Evolutionary conservation across 2,888 invertebrate species (phyloP).

Genomic region (Rosalia funebris): DNA sequence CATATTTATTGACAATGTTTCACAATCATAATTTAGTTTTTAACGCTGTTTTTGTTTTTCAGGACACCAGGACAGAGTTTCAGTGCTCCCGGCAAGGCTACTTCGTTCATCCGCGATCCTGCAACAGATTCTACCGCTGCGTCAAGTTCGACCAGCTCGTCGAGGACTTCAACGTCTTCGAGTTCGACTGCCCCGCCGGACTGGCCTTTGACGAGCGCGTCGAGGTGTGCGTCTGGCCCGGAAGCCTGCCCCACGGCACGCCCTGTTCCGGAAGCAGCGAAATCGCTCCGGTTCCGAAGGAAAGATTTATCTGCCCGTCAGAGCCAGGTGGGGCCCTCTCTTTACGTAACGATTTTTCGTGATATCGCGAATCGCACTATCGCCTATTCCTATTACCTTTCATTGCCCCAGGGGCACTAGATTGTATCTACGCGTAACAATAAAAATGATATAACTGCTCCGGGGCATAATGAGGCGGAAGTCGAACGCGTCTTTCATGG

Average conservation of each 20-base stretch:
- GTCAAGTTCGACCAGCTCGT: constrained; percentile 81
- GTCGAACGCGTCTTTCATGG: too few species aligned
- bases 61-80: constrained; percentile 79
- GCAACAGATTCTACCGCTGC: constrained; percentile 82
- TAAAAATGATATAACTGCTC: constrained; percentile 2
- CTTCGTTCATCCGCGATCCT: constrained; percentile 80
- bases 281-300: constrained; percentile 77
- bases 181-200: constrained; percentile 83
- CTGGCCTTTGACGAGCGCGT: constrained; percentile 79
- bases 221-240: constrained; percentile 86
- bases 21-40: too few species aligned
- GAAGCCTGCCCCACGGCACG: constrained; percentile 75
- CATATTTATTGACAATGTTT: too few species aligned
- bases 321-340: constrained; percentile 65
- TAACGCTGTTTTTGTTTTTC: too few species aligned
- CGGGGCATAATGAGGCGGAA: neutral
- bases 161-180: constrained; percentile 81
- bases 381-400: constrained; percentile 1
- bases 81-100: constrained; percentile 81
- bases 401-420: constrained; percentile 7
- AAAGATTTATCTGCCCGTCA: constrained; percentile 75
- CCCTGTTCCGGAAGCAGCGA: constrained; percentile 82
- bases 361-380: neutral
- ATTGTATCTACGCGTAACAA: constrained; percentile 1
- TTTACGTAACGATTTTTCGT: constrained; percentile 8